These are phyloP conservation scores for Sphenopsis melanotis DNA, from an alignment of 2,797 vertebrate genomes.

Conservation along the genomic window DNA sequence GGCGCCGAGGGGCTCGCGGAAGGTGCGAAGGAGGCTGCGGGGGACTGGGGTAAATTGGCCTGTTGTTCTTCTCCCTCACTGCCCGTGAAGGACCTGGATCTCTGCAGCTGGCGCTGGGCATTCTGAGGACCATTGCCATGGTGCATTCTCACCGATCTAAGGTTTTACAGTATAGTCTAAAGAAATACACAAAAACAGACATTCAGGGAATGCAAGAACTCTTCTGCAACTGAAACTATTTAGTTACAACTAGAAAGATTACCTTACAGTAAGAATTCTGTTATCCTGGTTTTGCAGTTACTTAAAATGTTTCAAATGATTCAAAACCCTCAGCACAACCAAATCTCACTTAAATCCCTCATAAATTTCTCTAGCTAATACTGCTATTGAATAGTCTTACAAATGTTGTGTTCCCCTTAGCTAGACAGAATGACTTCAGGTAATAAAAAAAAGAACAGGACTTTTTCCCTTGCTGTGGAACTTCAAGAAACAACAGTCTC, in stretches of 20 bases:
- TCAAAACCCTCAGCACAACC: not conserved
- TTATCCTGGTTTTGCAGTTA: not conserved
- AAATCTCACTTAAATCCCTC: not conserved
- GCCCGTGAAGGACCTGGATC: conserved; percentile 88
- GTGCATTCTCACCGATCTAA: conserved; percentile 88
- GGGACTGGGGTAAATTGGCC: conserved; percentile 86
- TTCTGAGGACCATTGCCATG: conserved; percentile 95
- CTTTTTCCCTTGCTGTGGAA: not conserved
- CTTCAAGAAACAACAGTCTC: not conserved
- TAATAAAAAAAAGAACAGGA: not conserved
- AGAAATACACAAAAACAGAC: conserved; percentile 37
- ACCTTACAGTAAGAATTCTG: accelerated
- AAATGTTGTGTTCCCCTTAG: accelerated
- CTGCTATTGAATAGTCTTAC: not conserved
- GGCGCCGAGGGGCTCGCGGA: conserved; percentile 93
- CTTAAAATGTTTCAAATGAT: not conserved
- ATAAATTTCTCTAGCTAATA: not conserved
- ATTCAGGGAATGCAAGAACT: not conserved
- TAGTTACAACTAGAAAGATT: not conserved
- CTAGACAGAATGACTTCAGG: not conserved
- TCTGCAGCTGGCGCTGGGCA: conserved; percentile 91
- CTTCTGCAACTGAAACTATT: not conserved
- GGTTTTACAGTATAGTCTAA: conserved; percentile 21
- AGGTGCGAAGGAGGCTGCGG: conserved; percentile 88
- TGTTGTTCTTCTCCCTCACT: conserved; percentile 87